Conservation (phyloP, 2,888 invertebrate genomes). For the Desoria tigrina region DNA sequence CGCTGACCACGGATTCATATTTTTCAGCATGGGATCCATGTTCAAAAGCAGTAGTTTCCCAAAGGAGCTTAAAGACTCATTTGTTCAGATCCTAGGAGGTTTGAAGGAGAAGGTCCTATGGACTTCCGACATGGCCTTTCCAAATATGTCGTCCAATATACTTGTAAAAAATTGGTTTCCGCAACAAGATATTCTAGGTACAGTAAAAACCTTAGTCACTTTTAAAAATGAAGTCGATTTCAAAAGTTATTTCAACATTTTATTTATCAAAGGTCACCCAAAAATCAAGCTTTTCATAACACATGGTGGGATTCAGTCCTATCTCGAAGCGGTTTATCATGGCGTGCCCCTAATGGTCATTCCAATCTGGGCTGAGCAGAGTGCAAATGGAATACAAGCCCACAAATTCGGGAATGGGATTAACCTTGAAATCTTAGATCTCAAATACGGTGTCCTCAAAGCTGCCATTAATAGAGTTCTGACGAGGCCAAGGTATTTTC, state of each 20-base stretch:
- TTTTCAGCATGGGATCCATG: constrained; percentile 83
- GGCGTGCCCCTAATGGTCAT: constrained; percentile 63
- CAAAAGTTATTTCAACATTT: neutral
- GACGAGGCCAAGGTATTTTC: too few species aligned
- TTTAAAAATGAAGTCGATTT: too few species aligned
- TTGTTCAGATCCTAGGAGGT: constrained; percentile 72
- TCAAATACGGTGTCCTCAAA: constrained; percentile 57
- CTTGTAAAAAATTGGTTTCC: constrained; percentile 60
- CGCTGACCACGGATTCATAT: constrained; percentile 72
- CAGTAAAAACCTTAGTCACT: neutral
- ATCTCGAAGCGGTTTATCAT: constrained; percentile 65
- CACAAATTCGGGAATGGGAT: constrained; percentile 61
- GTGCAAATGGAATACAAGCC: constrained; percentile 63
- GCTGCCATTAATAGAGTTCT: constrained; percentile 15
- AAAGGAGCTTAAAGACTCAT: constrained; percentile 67
- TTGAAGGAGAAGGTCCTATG: constrained; percentile 82
- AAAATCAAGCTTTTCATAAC: constrained; percentile 65
- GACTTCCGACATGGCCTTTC: constrained; percentile 61
- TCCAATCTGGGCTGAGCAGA: constrained; percentile 58
- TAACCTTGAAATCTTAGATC: constrained; percentile 58
- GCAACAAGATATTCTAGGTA: constrained; percentile 73
- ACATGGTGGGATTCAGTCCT: constrained; percentile 68
- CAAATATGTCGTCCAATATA: constrained; percentile 22
- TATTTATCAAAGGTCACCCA: constrained; percentile 58
- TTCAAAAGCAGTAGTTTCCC: constrained; percentile 80